Conservation (phyloP, 2,113 vertebrate genomes). For the Tragulus kanchil region DNA sequence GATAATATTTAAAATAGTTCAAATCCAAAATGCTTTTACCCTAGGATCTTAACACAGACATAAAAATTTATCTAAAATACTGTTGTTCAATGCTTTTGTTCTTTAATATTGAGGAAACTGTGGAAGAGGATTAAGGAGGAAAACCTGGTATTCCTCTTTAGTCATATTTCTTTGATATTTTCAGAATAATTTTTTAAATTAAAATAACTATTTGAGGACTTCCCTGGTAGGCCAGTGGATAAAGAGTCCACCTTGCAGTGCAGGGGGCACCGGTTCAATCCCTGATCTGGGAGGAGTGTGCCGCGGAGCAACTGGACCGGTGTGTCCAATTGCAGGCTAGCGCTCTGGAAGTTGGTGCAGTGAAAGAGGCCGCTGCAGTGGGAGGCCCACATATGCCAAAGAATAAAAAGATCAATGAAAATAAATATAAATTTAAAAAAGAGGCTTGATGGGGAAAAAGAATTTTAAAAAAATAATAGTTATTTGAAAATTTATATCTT, state of each 20-base stretch:
- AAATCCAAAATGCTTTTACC: neutral
- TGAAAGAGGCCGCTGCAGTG: no score
- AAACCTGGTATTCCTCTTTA: neutral
- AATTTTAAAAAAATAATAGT: neutral
- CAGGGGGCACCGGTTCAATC: no score
- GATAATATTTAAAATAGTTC: neutral
- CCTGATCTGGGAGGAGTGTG: no score
- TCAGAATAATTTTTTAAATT: neutral
- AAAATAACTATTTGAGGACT: neutral
- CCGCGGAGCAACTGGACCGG: no score
- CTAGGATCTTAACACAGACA: neutral
- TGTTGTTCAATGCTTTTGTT: neutral
- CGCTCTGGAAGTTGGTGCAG: no score
- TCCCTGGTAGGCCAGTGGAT: no score
- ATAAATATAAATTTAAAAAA: no score
- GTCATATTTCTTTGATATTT: neutral
- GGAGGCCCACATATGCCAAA: no score
- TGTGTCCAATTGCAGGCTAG: no score
- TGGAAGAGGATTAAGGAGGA: neutral
- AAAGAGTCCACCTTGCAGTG: no score
- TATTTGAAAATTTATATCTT: neutral
- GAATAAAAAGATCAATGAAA: no score
- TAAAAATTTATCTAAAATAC: neutral
- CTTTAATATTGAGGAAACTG: neutral
- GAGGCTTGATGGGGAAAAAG: no score